Evolutionary conservation across 2,888 invertebrate genomes (phyloP).

Genomic region (Drosophila melanosoma): DNA sequence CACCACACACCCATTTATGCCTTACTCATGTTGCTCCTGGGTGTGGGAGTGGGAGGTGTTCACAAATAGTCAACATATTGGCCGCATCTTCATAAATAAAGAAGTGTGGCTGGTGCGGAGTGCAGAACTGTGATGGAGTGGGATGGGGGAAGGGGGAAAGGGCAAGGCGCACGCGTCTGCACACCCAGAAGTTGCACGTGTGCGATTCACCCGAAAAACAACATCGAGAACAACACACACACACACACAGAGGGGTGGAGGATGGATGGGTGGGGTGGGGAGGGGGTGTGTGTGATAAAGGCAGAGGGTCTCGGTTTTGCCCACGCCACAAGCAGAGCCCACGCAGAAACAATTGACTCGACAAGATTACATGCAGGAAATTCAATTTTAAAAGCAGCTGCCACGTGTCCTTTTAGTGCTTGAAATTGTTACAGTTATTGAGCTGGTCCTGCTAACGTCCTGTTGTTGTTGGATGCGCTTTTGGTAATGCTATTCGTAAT

Average conservation of each 20-base stretch:
- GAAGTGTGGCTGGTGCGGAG: slow-evolving; percentile 52
- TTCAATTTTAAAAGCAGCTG: slow-evolving; percentile 85
- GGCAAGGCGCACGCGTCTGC: slow-evolving; percentile 38
- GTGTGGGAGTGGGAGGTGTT: slow-evolving; percentile 34
- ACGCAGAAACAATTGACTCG: slow-evolving; percentile 81
- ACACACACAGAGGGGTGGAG: neutral
- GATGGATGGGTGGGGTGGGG: neutral
- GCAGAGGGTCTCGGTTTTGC: slow-evolving; percentile 2
- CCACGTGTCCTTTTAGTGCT: slow-evolving; percentile 84
- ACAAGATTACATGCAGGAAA: slow-evolving; percentile 83
- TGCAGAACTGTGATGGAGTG: neutral
- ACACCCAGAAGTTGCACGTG: slow-evolving; percentile 58
- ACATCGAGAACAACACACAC: slow-evolving; percentile 16
- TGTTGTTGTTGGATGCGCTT: slow-evolving; percentile 15
- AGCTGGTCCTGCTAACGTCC: slow-evolving; percentile 38
- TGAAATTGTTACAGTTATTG: slow-evolving; percentile 82
- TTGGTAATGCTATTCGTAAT: slow-evolving; percentile 49
- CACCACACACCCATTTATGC: slow-evolving; percentile 8
- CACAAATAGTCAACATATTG: slow-evolving; percentile 76
- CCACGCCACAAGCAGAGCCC: slow-evolving; percentile 9
- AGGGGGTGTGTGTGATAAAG: neutral
- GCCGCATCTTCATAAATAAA: slow-evolving; percentile 76
- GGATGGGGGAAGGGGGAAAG: neutral
- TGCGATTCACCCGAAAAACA: slow-evolving; percentile 19
- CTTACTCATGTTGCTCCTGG: slow-evolving; percentile 1